Conservation (phyloP, 2,888 invertebrate genomes). For the Strigamia maritima region DNA sequence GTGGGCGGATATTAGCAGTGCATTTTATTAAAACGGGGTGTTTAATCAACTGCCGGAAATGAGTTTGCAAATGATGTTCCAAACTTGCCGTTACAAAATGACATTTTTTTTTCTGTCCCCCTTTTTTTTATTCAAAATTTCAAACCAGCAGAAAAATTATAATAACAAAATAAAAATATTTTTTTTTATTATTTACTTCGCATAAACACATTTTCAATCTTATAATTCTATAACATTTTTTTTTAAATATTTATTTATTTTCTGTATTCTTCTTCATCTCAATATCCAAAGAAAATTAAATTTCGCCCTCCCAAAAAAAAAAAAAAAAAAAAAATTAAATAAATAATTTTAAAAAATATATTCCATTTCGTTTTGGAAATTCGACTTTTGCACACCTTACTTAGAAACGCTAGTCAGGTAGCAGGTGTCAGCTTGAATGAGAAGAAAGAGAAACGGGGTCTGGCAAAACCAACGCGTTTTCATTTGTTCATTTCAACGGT, state of each 20-base stretch:
- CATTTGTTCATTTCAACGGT: constrained; percentile 12
- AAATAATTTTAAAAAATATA: background rate
- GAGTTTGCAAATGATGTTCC: constrained; percentile 6
- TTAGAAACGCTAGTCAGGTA: constrained; percentile 11
- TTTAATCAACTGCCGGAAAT: constrained; percentile 18
- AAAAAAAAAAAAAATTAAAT: background rate
- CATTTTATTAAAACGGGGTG: background rate
- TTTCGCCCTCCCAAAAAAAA: too few relatives aligned
- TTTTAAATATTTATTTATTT: background rate
- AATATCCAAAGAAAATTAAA: too few relatives aligned
- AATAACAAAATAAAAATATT: too few relatives aligned
- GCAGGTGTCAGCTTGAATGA: constrained; percentile 15
- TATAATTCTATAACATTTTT: too few relatives aligned
- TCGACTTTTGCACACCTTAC: background rate
- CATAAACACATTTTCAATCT: too few relatives aligned
- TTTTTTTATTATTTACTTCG: too few relatives aligned
- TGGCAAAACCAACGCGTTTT: constrained; percentile 23
- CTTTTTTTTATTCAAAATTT: too few relatives aligned
- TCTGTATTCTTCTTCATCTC: too few relatives aligned
- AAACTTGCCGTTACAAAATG: background rate
- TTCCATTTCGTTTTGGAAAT: background rate
- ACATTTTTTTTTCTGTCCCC: background rate
- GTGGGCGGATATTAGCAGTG: background rate
- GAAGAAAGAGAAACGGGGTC: constrained; percentile 1
- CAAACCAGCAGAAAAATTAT: too few relatives aligned